Percentiles rank a stretch among this genome's conserved stretches.
These are phyloP conservation scores for Recurvirostra avosetta DNA, from an alignment of 2,113 vertebrate genomes.

Conservation along the genomic window DNA sequence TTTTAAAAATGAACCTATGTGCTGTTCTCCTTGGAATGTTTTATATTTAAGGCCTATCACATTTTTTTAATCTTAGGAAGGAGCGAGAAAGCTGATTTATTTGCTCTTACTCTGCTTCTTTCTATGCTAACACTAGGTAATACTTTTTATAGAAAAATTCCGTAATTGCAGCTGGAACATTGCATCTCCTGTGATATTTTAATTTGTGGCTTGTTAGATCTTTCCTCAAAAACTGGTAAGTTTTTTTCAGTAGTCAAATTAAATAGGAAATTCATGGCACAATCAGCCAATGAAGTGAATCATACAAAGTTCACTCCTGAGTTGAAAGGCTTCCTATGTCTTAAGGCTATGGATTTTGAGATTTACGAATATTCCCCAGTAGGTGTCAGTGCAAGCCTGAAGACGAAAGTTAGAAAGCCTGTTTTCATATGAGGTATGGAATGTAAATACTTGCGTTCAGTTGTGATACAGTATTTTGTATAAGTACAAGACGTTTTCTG, in stretches of 20 bases:
- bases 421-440: accelerated
- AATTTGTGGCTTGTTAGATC: background rate
- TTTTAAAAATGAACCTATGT: background rate
- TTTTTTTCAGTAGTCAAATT: background rate
- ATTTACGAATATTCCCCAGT: background rate
- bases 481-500: background rate
- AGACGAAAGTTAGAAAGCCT: background rate
- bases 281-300: background rate
- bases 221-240: background rate
- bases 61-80: background rate
- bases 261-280: background rate
- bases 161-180: background rate
- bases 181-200: background rate
- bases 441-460: background rate
- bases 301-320: accelerated
- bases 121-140: background rate
- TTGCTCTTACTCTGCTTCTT: background rate
- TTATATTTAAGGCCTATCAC: background rate
- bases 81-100: background rate
- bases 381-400: constrained; percentile 40
- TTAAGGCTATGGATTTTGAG: background rate
- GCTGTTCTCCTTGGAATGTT: background rate
- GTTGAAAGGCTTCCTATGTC: accelerated
- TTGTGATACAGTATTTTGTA: background rate
- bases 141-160: background rate